Conservation (phyloP, 2,888 invertebrate species). For the Norana najaformis region DNA sequence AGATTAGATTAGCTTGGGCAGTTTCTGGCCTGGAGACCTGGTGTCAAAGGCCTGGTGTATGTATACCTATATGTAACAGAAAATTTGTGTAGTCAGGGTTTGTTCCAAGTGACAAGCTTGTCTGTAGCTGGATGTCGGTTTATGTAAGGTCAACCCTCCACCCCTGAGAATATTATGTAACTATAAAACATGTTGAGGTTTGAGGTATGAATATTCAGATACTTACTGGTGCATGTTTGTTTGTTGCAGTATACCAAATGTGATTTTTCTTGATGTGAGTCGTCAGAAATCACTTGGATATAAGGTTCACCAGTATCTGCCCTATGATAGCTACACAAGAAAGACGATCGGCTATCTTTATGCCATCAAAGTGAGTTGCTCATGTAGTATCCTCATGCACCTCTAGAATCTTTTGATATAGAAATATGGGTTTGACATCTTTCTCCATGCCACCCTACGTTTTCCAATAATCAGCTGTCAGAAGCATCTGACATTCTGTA, state of each 20-base stretch:
- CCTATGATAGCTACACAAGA: conserved; percentile 44
- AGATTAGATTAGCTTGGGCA: too few relatives aligned
- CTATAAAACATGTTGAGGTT: neutral
- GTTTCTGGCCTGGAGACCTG: too few relatives aligned
- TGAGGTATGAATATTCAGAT: neutral
- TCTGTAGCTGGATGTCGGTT: too few relatives aligned
- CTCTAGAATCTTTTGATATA: neutral
- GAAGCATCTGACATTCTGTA: neutral
- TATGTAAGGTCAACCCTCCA: too few relatives aligned
- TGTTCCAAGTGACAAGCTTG: too few relatives aligned
- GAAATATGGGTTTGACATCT: neutral
- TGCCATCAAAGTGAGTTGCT: conserved; percentile 45
- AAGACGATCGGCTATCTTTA: conserved; percentile 47
- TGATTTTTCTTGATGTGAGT: conserved; percentile 40
- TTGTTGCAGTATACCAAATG: conserved; percentile 42
- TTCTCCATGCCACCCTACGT: neutral
- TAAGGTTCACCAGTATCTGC: conserved; percentile 34
- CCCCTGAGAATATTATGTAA: neutral
- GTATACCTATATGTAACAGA: neutral
- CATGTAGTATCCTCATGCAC: conserved; percentile 5
- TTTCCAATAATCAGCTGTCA: neutral
- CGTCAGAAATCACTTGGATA: conserved; percentile 43
- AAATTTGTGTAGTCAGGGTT: too few relatives aligned
- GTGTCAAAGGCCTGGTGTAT: neutral
- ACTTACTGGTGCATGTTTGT: neutral